phyloP scores from a whole-genome alignment of 1,140 invertebrate species.

The Lysiphlebus fabarum region DNA sequence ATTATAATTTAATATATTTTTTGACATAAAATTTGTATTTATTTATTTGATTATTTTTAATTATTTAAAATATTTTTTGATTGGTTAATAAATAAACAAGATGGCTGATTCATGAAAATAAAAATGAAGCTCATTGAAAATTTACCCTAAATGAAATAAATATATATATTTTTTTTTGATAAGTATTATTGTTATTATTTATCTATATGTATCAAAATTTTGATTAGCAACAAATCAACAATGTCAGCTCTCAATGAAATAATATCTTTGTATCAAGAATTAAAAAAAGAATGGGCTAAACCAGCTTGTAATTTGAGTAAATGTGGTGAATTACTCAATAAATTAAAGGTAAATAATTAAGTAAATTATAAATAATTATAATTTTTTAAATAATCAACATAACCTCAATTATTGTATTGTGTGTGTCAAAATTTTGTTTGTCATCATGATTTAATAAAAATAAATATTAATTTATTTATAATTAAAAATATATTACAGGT shows the following conservation, averaged over 20 bases:
- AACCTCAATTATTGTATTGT: conserved; percentile 30
- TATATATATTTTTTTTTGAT: too few relatives aligned
- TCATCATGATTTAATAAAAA: conserved; percentile 37
- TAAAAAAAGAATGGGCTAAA: conserved; percentile 72
- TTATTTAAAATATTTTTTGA: too few relatives aligned
- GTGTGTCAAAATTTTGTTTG: conserved; percentile 44
- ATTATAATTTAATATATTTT: too few relatives aligned
- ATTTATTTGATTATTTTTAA: too few relatives aligned
- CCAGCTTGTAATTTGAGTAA: conserved; percentile 66
- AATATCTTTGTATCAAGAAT: conserved; percentile 66
- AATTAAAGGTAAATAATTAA: conserved; percentile 64
- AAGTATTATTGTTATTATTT: too few relatives aligned
- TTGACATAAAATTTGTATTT: too few relatives aligned
- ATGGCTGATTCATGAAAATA: too few relatives aligned
- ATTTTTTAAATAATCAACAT: conserved; percentile 20
- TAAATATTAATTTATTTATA: conserved; percentile 23
- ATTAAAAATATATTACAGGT: conserved; percentile 59
- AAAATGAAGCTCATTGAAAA: too few relatives aligned
- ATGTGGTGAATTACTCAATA: conserved; percentile 69
- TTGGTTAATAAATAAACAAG: too few relatives aligned
- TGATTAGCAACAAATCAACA: conserved; percentile 27
- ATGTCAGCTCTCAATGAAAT: conserved; percentile 67
- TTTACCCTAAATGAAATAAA: too few relatives aligned
- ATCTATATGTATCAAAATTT: too few relatives aligned
- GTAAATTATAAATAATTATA: conserved; percentile 6